phyloP scores from a whole-genome alignment of 1,140 invertebrate genomes.

The Amyelois transitella region DNA sequence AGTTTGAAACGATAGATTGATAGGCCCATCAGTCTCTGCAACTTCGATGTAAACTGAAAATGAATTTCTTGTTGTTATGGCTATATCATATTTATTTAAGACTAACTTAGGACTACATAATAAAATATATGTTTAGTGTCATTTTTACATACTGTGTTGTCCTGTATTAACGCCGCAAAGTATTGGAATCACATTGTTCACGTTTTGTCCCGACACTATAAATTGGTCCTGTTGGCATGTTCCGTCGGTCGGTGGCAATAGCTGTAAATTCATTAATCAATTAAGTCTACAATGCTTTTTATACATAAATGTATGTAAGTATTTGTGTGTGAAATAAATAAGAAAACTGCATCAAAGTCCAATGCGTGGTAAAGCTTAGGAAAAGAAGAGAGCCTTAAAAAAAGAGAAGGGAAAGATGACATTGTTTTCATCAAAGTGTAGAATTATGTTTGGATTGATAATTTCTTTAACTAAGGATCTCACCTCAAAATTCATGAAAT shows the following conservation, averaged over 20 bases:
- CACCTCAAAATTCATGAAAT: slow-evolving; percentile 83
- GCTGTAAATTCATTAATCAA: slow-evolving; percentile 53
- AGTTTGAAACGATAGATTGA: slow-evolving; percentile 79
- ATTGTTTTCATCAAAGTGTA: too few species aligned
- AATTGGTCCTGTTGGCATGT: slow-evolving; percentile 81
- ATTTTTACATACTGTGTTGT: slow-evolving; percentile 79
- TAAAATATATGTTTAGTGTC: too few species aligned
- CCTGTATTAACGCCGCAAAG: slow-evolving; percentile 85
- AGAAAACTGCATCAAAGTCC: not conserved
- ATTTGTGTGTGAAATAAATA: not conserved
- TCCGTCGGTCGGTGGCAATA: slow-evolving; percentile 79
- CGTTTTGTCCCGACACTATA: slow-evolving; percentile 80
- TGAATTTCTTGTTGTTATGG: not conserved
- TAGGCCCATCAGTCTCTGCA: slow-evolving; percentile 75
- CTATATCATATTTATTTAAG: too few species aligned
- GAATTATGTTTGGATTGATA: too few species aligned
- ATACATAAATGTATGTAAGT: not conserved
- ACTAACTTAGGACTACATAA: too few species aligned
- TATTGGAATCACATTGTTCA: slow-evolving; percentile 79
- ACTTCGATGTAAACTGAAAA: slow-evolving; percentile 84
- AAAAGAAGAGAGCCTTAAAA: too few species aligned
- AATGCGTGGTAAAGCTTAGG: too few species aligned
- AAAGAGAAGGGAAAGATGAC: too few species aligned
- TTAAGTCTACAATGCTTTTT: not conserved
- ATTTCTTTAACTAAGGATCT: too few species aligned